Evolutionary conservation across 2,113 vertebrate genomes (phyloP), one percentile per base, ranked within the genome.

Genomic region (Chloropsis hardwickii): DNA sequence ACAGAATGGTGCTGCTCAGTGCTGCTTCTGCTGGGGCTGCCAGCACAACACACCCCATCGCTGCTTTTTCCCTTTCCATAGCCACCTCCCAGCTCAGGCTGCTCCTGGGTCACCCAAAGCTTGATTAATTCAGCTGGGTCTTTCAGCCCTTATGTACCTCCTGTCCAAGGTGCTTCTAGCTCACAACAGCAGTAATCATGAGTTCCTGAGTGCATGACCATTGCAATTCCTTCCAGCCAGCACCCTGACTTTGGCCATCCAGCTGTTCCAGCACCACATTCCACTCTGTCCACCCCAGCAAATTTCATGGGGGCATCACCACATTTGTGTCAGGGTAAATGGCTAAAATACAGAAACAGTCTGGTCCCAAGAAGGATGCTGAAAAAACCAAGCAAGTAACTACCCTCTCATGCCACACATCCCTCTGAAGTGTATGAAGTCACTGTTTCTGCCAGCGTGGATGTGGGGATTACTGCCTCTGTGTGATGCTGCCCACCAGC

Each of bases 381-480:
- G 48, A 22, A 86, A 66, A 64, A 94, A 51, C 2, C 1, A 14
- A 37, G 11, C 44, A 37, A 78, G 28, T 40, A 65, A 21, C 44
- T 60, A 27, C 31, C 20, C 9, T 64, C 15, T 88, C 48, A 22
- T 1, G 1, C 24, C 51, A 58, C 24, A 31, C 11, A 18, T 28
- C 4, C 8, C 24, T 57, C 39, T 19, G 39, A 71, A 80, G 23
- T 0, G 0, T 4, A 17, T 22, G 10, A 78, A 62, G 17, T 6
- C 16, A 18, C 39, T 3, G 4, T 24, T 24, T 66, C n/a, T 8
- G 61, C 35, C 60, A 70, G n/a, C 0, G 1, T 1, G 39, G 56
- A 24, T 15, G 29, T n/a, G 37, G 51, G 53, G 22, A 45, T 8
- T 10, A 25, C n/a, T 73, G 72, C 37, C 65, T 70, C 64, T 61